phyloP scores from a whole-genome alignment of 2,888 invertebrate genomes.

The Lacanobia wlatinum region DNA sequence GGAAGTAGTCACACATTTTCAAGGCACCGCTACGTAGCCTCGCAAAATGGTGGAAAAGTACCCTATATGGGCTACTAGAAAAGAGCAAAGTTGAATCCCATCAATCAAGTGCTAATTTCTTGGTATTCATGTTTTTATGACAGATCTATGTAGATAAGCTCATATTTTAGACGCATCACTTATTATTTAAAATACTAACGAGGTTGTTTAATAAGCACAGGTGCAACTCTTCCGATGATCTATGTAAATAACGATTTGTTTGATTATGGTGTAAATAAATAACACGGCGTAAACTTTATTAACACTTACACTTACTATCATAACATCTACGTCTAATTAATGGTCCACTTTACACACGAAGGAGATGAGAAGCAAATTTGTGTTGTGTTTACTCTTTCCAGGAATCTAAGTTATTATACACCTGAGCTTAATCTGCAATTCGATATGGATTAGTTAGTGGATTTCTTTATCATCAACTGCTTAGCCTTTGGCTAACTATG shows the following conservation, averaged over 20 bases:
- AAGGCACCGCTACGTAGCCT: background rate
- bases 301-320: constrained; percentile 12
- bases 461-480: background rate
- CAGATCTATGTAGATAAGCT: background rate
- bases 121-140: constrained; percentile 34
- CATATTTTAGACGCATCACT: constrained; percentile 35
- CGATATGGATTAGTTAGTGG: background rate
- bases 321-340: constrained; percentile 17
- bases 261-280: constrained; percentile 41
- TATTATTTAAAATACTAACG: constrained; percentile 42
- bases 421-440: background rate
- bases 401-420: background rate
- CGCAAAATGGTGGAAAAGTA: too few relatives aligned
- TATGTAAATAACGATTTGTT: constrained; percentile 46
- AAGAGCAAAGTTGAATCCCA: background rate
- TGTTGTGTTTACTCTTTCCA: background rate
- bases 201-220: constrained; percentile 14
- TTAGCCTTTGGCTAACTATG: background rate
- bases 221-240: constrained; percentile 35
- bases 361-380: background rate
- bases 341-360: background rate
- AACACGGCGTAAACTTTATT: constrained; percentile 32
- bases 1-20: background rate
- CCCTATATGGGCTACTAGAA: background rate
- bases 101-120: constrained; percentile 21